Evolutionary conservation across 2,888 invertebrate species (phyloP).

Genomic region (Drosophila phalerata): DNA sequence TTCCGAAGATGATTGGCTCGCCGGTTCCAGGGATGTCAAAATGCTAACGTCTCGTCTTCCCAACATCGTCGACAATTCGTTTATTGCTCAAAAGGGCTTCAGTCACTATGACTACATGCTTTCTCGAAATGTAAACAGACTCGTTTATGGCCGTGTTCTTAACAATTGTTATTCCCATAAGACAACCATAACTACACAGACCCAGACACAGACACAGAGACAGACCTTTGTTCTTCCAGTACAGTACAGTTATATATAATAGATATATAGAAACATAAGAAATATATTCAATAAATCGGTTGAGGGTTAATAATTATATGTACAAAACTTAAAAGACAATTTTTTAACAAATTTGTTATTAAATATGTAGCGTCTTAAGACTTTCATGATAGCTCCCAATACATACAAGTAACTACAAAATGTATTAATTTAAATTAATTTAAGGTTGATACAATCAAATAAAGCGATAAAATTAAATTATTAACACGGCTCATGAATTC

Average conservation of each 20-base stretch:
- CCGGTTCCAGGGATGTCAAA: constrained; percentile 32
- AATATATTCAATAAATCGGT: constrained; percentile 4
- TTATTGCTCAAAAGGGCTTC: constrained; percentile 15
- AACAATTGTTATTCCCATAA: background rate
- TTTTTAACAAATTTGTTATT: no score
- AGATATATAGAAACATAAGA: background rate
- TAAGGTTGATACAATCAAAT: no score
- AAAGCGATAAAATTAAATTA: no score
- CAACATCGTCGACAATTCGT: constrained; percentile 37
- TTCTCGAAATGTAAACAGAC: constrained; percentile 36
- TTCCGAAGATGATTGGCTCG: constrained; percentile 80
- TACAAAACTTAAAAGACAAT: no score
- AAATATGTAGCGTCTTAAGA: no score
- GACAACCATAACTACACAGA: background rate
- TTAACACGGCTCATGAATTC: no score
- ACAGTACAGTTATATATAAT: background rate
- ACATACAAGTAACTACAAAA: no score
- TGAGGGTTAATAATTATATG: background rate
- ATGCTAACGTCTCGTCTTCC: constrained; percentile 78
- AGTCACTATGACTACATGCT: constrained; percentile 53
- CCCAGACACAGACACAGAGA: background rate
- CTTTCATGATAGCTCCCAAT: no score
- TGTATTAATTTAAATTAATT: background rate
- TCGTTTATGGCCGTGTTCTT: constrained; percentile 33
- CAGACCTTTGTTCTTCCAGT: background rate